Conservation (phyloP, 2,888 invertebrate species). For the Lasioglossum calceatum region DNA sequence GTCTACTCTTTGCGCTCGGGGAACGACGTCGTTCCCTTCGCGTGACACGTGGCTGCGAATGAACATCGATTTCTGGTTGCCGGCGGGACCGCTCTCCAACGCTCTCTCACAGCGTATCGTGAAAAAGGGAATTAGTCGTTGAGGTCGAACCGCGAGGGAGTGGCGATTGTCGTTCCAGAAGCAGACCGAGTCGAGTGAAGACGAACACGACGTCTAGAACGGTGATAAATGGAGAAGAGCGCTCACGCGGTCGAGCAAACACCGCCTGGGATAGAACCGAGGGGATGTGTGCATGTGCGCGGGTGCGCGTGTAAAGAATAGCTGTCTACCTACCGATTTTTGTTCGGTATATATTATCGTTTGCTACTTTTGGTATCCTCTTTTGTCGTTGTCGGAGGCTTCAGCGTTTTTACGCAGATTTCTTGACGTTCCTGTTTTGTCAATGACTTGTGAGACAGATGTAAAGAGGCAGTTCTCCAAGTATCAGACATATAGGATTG, state of each 20-base stretch:
- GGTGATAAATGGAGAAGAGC: background rate
- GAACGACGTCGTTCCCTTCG: constrained; percentile 75
- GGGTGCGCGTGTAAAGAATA: background rate
- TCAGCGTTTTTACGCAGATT: background rate
- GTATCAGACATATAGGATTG: background rate
- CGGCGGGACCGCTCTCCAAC: background rate
- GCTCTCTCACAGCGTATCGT: background rate
- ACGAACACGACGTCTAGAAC: constrained; percentile 5
- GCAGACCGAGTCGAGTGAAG: background rate
- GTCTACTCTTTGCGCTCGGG: constrained; percentile 55
- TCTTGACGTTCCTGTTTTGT: background rate
- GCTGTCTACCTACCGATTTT: background rate
- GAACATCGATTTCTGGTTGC: constrained; percentile 67
- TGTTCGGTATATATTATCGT: background rate
- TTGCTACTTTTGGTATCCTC: background rate
- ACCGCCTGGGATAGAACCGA: background rate
- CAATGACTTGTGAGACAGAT: background rate
- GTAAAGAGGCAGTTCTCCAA: background rate
- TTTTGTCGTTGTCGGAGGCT: background rate
- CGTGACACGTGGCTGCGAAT: constrained; percentile 63
- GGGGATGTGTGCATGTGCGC: background rate
- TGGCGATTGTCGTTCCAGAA: background rate
- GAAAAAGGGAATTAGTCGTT: constrained; percentile 36
- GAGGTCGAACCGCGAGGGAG: constrained; percentile 5
- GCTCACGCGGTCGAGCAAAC: background rate